Evolutionary conservation across 2,113 vertebrate genomes (phyloP).

Genomic region (Alligator mississippiensis): DNA sequence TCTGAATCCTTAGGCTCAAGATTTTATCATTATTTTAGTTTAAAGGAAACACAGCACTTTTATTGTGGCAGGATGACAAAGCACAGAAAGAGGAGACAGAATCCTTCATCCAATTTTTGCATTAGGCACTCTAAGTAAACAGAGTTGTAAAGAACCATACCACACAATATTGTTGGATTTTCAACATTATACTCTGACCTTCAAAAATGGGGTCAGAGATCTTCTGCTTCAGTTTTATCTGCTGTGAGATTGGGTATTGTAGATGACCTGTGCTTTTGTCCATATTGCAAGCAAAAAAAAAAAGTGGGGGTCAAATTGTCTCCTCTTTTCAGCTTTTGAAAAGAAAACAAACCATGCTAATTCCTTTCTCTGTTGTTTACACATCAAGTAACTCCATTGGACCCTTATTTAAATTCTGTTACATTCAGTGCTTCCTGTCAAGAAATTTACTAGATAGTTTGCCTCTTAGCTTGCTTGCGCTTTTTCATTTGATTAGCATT

Average conservation of each 20-base stretch:
- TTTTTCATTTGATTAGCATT: constrained; percentile 15
- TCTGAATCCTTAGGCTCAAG: neutral
- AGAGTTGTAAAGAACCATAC: neutral
- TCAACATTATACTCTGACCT: constrained; percentile 8
- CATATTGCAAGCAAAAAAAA: neutral
- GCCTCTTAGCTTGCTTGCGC: neutral
- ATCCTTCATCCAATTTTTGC: neutral
- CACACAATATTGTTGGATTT: neutral
- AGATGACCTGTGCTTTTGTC: neutral
- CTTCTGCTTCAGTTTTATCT: constrained; percentile 25
- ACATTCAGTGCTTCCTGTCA: neutral
- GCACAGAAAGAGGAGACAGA: neutral
- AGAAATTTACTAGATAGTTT: neutral
- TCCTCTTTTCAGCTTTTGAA: neutral
- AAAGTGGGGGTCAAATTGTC: neutral
- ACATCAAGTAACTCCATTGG: neutral
- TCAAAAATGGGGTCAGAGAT: neutral
- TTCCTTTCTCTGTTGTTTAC: neutral
- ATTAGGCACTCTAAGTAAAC: neutral
- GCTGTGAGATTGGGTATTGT: neutral
- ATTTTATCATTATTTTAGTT: neutral
- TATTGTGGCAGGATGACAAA: neutral
- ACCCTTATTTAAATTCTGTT: neutral
- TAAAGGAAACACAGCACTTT: neutral
- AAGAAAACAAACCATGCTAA: neutral